phyloP scores from a whole-genome alignment of 2,888 invertebrate species.

The Drosophila vallismaia region DNA sequence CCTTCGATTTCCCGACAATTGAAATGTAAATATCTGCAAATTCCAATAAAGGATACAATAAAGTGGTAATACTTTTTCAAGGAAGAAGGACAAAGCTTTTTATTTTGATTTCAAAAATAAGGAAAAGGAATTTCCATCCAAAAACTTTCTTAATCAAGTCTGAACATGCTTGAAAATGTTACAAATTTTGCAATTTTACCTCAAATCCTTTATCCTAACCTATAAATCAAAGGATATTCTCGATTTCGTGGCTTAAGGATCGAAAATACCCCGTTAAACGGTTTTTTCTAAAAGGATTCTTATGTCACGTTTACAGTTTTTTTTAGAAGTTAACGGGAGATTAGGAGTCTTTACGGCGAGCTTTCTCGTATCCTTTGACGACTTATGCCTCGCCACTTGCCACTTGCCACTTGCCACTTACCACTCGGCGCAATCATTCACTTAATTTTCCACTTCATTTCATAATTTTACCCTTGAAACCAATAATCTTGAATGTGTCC shows the following conservation, averaged over 20 bases:
- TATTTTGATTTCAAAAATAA: background rate
- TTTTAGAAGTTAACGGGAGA: background rate
- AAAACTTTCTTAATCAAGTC: too few species aligned
- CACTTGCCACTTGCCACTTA: slow-evolving; percentile 29
- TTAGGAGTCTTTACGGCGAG: background rate
- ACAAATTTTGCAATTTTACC: too few species aligned
- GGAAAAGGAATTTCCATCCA: background rate
- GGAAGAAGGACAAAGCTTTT: background rate
- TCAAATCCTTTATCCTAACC: background rate
- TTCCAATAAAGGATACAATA: slow-evolving; percentile 1
- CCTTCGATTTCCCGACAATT: slow-evolving; percentile 1
- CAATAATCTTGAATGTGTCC: slow-evolving; percentile 44
- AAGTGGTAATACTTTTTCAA: background rate
- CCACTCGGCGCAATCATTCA: slow-evolving; percentile 48
- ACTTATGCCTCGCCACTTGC: slow-evolving; percentile 6
- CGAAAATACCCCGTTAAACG: background rate
- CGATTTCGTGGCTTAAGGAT: background rate
- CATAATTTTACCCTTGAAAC: slow-evolving; percentile 51
- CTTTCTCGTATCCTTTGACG: background rate
- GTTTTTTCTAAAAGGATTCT: background rate
- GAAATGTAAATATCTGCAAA: background rate
- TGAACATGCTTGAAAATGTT: too few species aligned
- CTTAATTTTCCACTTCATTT: slow-evolving; percentile 52
- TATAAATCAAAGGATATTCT: background rate
- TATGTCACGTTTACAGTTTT: background rate